Evolutionary conservation across 2,888 invertebrate genomes (phyloP), one percentile per base, ranked within the genome.

Genomic region (Apodemia mormo): DNA sequence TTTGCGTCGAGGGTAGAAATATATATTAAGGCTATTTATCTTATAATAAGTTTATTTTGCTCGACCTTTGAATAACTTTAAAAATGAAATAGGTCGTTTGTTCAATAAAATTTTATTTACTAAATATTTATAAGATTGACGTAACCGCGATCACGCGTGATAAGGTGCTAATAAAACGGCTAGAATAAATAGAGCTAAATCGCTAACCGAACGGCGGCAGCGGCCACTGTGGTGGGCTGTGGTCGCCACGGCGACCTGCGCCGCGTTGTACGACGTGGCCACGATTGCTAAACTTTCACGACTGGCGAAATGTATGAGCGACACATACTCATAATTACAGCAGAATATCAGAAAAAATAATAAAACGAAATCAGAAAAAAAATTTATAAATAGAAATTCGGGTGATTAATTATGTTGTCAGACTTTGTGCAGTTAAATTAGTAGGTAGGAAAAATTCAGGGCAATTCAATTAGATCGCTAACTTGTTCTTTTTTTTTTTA

Each of bases 51-150:
- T 0, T 45, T 45, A 12, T 45, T 12, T 12, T 45, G 45, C 10
- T 45, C 12, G 45, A 45, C 45, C 45, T 45, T 45, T 45, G 7
- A 45, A 45, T 45, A 45, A 45, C 45, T 12, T 45, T 45, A 40
- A 45, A 45, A 45, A 45, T 45, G 45, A 45, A 45, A 45, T 45
- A 45, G 45, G 45, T 45, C 45, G 49, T n/a, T 52, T n/a, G n/a
- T 52, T n/a, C n/a, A 52, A 52, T 52, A 52, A 52, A 52, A 52
- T 10, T 52, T n/a, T 52, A 52, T 52, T 52, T 52, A 52, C 52
- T 0, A 52, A 52, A 52, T 52, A 22, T 52, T 52, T 14, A 14
- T 5, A 14, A 52, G 14, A n/a, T 0, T 52, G 52, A 52, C 58
- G 58, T 12, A 30, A 58, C 30, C 12, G 58, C 10, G 58, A 58